Evolutionary conservation across 2,888 invertebrate genomes (phyloP), one percentile per base, ranked within the genome.

Genomic region (Dromius quadrimaculatus): DNA sequence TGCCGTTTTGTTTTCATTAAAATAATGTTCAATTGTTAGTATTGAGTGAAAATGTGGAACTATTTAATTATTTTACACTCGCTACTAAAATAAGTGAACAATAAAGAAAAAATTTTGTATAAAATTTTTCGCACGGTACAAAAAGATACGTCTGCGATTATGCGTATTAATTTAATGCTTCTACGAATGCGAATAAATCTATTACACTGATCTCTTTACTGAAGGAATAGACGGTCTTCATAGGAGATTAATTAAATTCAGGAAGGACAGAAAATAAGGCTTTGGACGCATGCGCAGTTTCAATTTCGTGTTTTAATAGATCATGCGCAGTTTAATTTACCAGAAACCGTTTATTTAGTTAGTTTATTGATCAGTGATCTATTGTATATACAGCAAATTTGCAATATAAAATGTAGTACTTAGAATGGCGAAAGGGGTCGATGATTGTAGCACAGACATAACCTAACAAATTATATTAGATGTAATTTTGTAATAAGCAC

Each of bases 401-500:
- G 63, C 63, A 63, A 63, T 63, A 63, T 63, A 23, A 63, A 41
- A 17, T 63, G 63, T 63, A 63, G 63, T 63, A 63, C 63, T 63
- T 63, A 63, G 63, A 28, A 45, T 13, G 50, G 28, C 13, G 28
- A 23, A 23, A 63, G 63, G 63, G 63, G 45, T 63, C 63, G 63
- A 63, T 62, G 43, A 62, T 45, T 43, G 45, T 63, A 63, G 63
- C 63, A 63, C 63, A 63, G 41, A 63, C 41, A 43, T 45, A 63
- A 63, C 41, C 38, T 63, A 63, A 63, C 63, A 63, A 43, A 63
- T 15, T 59, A 59, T 63, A 63, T 45, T 63, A 63, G 63, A 63
- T 45, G 63, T 63, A 63, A 63, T 63, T 63, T 63, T 63, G 45
- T 63, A 63, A 63, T 63, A 63, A 63, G 63, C 63, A 63, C 63